Conservation (phyloP, 2,888 invertebrate species). For the Autographa gamma region DNA sequence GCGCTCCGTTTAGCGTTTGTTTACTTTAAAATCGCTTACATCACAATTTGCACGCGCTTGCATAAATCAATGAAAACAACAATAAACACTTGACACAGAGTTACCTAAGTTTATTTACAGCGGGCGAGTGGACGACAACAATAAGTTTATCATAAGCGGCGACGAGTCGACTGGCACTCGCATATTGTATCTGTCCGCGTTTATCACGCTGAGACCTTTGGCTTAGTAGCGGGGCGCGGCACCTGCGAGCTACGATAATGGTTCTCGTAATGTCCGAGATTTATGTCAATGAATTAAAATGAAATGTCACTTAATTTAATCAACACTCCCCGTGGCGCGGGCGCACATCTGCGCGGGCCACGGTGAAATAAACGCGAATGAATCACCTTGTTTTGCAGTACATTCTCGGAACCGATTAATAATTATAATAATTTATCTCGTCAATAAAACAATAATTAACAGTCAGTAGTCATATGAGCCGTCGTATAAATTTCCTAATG, state of each 20-base stretch:
- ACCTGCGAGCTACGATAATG: conserved; percentile 76
- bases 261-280: conserved; percentile 79
- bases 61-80: conserved; percentile 47
- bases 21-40: conserved; percentile 36
- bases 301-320: conserved; percentile 87
- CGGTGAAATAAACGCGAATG: conserved; percentile 77
- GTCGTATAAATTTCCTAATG: conserved; percentile 88
- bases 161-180: conserved; percentile 55
- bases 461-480: conserved; percentile 85
- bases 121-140: conserved; percentile 40
- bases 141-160: conserved; percentile 50
- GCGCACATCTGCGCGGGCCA: conserved; percentile 72
- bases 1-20: conserved; percentile 26
- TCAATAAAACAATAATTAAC: conserved; percentile 87
- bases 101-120: conserved; percentile 49
- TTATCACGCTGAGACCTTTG: conserved; percentile 75
- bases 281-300: conserved; percentile 83
- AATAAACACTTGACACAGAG: conserved; percentile 36
- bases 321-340: conserved; percentile 78
- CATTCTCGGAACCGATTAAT: conserved; percentile 85
- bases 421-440: conserved; percentile 85
- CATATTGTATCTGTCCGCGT: conserved; percentile 69
- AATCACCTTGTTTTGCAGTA: conserved; percentile 87
- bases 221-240: conserved; percentile 67
- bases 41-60: conserved; percentile 35